These are phyloP conservation scores for Eupithecia insigniata DNA, from an alignment of 2,888 invertebrate genomes.

Conservation along the genomic window DNA sequence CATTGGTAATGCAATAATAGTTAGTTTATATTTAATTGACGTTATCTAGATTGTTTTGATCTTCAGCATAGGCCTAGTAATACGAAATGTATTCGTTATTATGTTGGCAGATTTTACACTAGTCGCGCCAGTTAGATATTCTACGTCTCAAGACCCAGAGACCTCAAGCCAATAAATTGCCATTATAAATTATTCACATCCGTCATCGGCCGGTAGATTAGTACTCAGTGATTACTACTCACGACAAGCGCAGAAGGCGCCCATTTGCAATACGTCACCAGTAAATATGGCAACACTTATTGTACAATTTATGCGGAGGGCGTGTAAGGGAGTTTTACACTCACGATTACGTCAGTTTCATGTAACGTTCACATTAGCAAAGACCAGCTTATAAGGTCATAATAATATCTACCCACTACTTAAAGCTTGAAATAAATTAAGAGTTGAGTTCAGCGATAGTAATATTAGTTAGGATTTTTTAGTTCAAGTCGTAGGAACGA, in stretches of 20 bases:
- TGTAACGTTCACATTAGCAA: not conserved
- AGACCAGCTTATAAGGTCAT: not conserved
- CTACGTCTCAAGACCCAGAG: constrained; percentile 53
- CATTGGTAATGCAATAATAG: too few relatives aligned
- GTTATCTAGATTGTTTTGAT: too few relatives aligned
- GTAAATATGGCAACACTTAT: constrained; percentile 84
- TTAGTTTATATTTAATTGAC: too few relatives aligned
- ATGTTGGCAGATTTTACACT: not conserved
- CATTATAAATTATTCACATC: constrained; percentile 79
- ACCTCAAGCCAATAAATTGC: constrained; percentile 72
- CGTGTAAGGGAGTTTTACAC: constrained; percentile 26
- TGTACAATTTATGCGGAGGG: constrained; percentile 78
- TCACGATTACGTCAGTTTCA: not conserved
- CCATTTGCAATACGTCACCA: constrained; percentile 81
- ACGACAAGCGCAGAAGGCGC: constrained; percentile 73
- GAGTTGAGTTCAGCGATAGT: too few relatives aligned
- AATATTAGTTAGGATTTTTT: too few relatives aligned
- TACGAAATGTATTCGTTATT: not conserved
- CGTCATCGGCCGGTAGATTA: constrained; percentile 76
- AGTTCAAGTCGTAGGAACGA: too few relatives aligned
- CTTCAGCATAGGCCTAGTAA: too few relatives aligned
- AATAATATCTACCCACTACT: too few relatives aligned
- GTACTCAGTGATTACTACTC: constrained; percentile 74
- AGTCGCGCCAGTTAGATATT: not conserved
- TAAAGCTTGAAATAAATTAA: too few relatives aligned